Evolutionary conservation across 2,113 vertebrate genomes (phyloP), one percentile per base, ranked within the genome.

Genomic region (Bos javanicus): DNA sequence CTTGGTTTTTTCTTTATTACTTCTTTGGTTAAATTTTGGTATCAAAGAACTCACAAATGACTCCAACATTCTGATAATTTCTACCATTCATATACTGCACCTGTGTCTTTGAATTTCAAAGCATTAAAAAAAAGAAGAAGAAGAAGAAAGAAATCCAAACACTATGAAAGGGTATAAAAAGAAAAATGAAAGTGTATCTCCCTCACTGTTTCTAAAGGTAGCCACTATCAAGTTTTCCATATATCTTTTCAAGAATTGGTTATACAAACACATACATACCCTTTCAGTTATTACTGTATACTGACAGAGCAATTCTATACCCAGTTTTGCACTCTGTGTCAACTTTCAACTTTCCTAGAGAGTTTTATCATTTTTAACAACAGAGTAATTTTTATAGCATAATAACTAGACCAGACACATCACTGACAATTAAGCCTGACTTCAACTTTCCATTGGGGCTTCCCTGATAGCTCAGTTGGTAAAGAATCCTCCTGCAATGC

Each of bases 11-110:
- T 39, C 10, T 57, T 67, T 84, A 46, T 76, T 86, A 50, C 21
- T 23, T 94, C 52, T 84, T 80, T 50, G 57, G 23, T 81, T 86
- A 81, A 90, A 74, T 8, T 74, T 17, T 78, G 26, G 23, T 43
- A 90, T 48, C 48, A 19, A 60, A 91, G 50, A 96, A 92, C 57
- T 96, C 39, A 96, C 21, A 91, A 96, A 89, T 71, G 17, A 57
- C 50, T 92, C 28, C 59, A 97, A 71, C 11, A 17, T 52, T 82
- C 43, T 54, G 87, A 60, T 2, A 90, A 64, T 52, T 96, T 92
- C 50, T 67, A 88, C n/a, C 54, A 85, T 46, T 39, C 14, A 60
- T 39, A 90, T 7, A 92, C 3, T 54, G 2, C 33, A 89, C n/a
- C 26, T 54, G 10, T 89, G 46, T 30, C 64, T 88, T 26, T 93